Evolutionary conservation across 2,797 vertebrate species (phyloP), one percentile per base, ranked within the genome.

Genomic region (Pogoniulus pusillus): DNA sequence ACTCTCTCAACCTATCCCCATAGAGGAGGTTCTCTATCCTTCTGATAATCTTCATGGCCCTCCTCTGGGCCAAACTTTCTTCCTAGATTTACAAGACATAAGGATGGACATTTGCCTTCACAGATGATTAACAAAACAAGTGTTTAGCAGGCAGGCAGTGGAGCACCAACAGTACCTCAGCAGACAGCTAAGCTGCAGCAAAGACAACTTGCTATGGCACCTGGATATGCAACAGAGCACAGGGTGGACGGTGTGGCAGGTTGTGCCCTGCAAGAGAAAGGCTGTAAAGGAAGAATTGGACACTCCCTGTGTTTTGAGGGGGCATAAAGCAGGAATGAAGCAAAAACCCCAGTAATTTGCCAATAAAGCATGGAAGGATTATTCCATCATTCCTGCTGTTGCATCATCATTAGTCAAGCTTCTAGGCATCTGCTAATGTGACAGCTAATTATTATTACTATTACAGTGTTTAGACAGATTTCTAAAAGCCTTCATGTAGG

Each of bases 381-480:
- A 58, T 93, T 94, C 66, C 60, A 47, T 84, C 60, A 22, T 87
- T 89, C 39, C 43, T 43, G 53, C 10, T 75, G 24, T 69, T 94
- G 59, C 82, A 64, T 94, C 76, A 75, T 79, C 78, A 70, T 94
- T 93, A 96, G 69, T 91, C 90, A 94, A 47, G 63, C 70, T 90
- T 80, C 27, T 75, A 72, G 62, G 45, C 58, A 81, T 78, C 84
- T 90, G 79, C 55, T 69, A 87, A 47, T 58, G 45, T 93, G 80
- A 84, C 85, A 92, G 45, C 45, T 81, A 73, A 66, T 72, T 79
- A 75, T 90, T 82, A 80, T 84, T 85, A 83, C 37, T 37, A 37
- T 77, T 91, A 51, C 34, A 82, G 41, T 73, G 49, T 88, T 92
- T 63, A 77, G 83, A 71, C 57, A 84, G 49, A 68, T 89, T 89